phyloP scores from a whole-genome alignment of 2,797 vertebrate genomes.

The Choloepus didactylus region DNA sequence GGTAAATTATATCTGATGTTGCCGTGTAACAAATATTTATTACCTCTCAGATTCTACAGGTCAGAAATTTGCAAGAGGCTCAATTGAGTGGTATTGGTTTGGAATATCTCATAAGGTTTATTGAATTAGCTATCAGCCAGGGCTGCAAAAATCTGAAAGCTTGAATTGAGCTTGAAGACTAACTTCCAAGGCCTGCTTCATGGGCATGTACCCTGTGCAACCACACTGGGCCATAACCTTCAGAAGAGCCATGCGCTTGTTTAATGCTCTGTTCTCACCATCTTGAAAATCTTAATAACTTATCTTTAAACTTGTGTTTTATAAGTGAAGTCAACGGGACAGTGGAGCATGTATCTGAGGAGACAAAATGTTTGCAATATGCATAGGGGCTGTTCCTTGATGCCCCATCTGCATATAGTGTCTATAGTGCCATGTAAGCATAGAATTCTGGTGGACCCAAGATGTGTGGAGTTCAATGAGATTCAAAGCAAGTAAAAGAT shows the following conservation, averaged over 20 bases:
- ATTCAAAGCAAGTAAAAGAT: background rate
- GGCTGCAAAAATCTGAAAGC: background rate
- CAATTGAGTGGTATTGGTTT: background rate
- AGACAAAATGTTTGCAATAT: background rate
- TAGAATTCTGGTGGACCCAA: background rate
- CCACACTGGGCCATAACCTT: background rate
- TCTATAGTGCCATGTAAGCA: background rate
- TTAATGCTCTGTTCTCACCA: background rate
- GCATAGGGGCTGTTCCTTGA: background rate
- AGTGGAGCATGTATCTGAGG: background rate
- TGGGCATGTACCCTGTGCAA: too few species aligned
- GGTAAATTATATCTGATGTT: background rate
- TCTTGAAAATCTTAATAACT: background rate
- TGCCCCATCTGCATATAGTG: background rate
- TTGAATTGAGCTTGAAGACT: background rate
- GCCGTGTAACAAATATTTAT: background rate
- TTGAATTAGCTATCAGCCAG: background rate
- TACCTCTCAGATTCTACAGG: background rate
- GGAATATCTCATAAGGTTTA: background rate
- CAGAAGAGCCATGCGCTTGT: background rate
- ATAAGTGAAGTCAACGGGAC: background rate
- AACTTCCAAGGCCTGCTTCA: background rate
- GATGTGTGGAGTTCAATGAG: background rate
- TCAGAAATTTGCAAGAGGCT: background rate
- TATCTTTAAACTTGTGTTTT: background rate